Base-by-base conservation (phyloP, 2,113 vertebrate species). In the Scalopus aquaticus region DNA sequence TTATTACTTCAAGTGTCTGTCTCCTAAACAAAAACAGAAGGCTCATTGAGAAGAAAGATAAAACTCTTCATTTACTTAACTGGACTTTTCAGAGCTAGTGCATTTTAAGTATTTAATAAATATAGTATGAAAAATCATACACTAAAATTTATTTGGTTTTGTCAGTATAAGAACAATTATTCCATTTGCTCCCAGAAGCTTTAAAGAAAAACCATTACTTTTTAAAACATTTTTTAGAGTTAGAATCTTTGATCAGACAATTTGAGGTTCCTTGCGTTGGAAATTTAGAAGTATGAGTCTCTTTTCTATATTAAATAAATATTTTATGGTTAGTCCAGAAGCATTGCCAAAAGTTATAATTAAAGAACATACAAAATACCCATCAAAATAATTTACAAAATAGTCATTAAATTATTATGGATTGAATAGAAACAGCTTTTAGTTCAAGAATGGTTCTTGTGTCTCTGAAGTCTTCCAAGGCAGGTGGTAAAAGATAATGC, bases 311-410 rank as follows among this genome's bases (percentile, higher is more conserved):
- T 58, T 91, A 85, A 67, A 79, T 42, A 84, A 78, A 39, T 67
- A 82, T 70, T 83, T 85, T 78, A 73, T 2, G 3, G 39, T 88
- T 88, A 65, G 3, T 22, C 46, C 94, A 62, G 6, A 81, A 51
- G 3, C 46, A 89, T 44, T 89, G 42, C 37, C 19, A n/a, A 60
- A 78, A 85, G 20, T 51, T 88, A 67, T 65, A 78, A 70, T 84
- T 65, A 91, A 88, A 79, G 12, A 72, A 79, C 4, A 84, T 72
- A 67, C 6, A 49, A 60, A 80, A 74, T 76, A 44, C 3, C 28
- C 2, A 64, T 64, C 74, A 51, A 87, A 86, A 88, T 72, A 88
- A 93, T 80, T 91, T 91, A n/a, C 22, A n/a, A 91, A 86, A 39
- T 74, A 79, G 12, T 88, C 13, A 60, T 72, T 93, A 87, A 4